A percentile compares a stretch with the other conserved stretches of the same genome.
phyloP scores from a whole-genome alignment of 2,797 vertebrate species.

The Caiman crocodilus region DNA sequence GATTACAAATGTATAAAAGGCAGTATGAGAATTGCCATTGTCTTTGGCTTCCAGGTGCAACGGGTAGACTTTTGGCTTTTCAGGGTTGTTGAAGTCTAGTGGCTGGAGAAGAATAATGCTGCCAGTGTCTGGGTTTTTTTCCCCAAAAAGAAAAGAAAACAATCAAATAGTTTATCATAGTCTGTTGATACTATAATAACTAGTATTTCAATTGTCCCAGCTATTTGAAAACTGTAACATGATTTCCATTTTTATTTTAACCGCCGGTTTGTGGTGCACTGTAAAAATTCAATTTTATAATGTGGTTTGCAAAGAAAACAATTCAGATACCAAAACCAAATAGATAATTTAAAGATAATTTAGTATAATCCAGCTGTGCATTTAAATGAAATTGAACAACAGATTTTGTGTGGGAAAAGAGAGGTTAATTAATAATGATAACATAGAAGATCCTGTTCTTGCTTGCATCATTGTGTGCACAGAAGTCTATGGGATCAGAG shows the following conservation, averaged over 20 bases:
- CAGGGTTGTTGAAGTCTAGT: constrained; percentile 34
- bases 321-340: background rate
- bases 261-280: rapidly evolving
- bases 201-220: background rate
- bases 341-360: rapidly evolving
- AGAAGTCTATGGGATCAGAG: background rate
- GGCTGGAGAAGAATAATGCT: constrained; percentile 35
- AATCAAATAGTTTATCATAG: background rate
- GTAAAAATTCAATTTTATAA: background rate
- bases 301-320: background rate
- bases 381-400: background rate
- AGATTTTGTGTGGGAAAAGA: background rate
- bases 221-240: background rate
- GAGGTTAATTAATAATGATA: background rate
- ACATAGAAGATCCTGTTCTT: background rate
- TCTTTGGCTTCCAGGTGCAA: constrained; percentile 29
- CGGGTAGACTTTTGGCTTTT: constrained; percentile 2
- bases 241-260: background rate
- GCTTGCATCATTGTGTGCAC: background rate
- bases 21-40: background rate
- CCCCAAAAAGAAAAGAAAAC: background rate
- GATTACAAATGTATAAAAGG: constrained; percentile 5
- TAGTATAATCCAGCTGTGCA: background rate
- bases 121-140: constrained; percentile 9
- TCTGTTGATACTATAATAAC: rapidly evolving